These are phyloP conservation scores for Trachelus iudaicus DNA, from an alignment of 2,888 invertebrate genomes.

Conservation along the genomic window DNA sequence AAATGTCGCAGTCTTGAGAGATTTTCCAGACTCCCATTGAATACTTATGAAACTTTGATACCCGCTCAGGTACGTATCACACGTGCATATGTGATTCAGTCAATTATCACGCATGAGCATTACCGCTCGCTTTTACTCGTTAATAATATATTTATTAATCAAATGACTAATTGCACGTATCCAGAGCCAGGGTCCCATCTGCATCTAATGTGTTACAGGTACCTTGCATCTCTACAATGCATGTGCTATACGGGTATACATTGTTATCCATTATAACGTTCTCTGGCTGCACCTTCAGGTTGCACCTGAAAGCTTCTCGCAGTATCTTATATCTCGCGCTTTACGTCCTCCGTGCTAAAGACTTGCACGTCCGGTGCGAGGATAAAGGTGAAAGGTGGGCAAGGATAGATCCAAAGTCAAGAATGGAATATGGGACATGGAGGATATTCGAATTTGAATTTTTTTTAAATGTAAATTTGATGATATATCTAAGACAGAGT, in stretches of 20 bases:
- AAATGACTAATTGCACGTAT: constrained; percentile 58
- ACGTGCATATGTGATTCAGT: too few relatives aligned
- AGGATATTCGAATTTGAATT: not conserved
- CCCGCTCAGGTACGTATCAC: too few relatives aligned
- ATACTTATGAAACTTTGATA: too few relatives aligned
- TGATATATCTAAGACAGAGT: too few relatives aligned
- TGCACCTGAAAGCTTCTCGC: not conserved
- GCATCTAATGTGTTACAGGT: constrained; percentile 52
- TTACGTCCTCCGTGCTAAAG: constrained; percentile 6
- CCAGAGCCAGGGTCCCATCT: constrained; percentile 47
- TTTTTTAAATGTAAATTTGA: not conserved
- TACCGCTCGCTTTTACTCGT: too few relatives aligned
- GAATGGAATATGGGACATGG: constrained; percentile 21
- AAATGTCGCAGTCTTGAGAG: too few relatives aligned
- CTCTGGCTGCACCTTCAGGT: too few relatives aligned
- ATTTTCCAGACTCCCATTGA: too few relatives aligned
- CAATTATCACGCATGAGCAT: too few relatives aligned
- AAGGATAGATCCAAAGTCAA: constrained; percentile 6
- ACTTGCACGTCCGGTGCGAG: constrained; percentile 1
- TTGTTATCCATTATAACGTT: too few relatives aligned
- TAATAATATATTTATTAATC: constrained; percentile 48
- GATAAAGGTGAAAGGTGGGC: not conserved
- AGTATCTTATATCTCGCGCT: constrained; percentile 14
- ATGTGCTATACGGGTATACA: too few relatives aligned
- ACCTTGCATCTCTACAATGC: not conserved